phyloP scores from a whole-genome alignment of 2,888 invertebrate genomes.

The Andrena dorsata region DNA sequence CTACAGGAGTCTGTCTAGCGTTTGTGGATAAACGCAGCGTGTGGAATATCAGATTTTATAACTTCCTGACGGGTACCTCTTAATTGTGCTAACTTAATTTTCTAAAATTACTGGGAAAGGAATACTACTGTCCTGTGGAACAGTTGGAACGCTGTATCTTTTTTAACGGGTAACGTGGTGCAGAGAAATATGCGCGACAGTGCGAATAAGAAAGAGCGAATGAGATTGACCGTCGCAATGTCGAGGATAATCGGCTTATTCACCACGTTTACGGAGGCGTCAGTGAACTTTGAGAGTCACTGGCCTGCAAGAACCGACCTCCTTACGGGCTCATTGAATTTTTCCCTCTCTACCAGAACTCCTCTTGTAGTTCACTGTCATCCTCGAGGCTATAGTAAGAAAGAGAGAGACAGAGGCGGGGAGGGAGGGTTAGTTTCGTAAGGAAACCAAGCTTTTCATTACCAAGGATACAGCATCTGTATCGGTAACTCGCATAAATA shows the following conservation, averaged over 20 bases:
- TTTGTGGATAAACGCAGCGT: background rate
- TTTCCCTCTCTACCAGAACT: conserved; percentile 72
- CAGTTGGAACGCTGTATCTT: background rate
- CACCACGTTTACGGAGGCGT: conserved; percentile 65
- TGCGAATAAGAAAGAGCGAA: conserved; percentile 25
- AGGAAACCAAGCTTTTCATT: conserved; percentile 59
- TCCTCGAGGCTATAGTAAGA: conserved; percentile 43
- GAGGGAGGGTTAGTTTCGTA: conserved; percentile 44
- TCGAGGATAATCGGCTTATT: conserved; percentile 62
- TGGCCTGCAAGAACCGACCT: conserved; percentile 72
- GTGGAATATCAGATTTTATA: background rate
- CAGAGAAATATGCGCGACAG: background rate
- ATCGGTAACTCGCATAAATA: conserved; percentile 45
- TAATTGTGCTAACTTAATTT: too few species aligned
- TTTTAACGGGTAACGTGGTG: conserved; percentile 6
- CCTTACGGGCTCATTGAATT: conserved; percentile 76
- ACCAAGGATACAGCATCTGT: conserved; percentile 55
- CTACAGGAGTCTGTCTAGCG: background rate
- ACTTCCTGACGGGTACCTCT: background rate
- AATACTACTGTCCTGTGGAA: too few species aligned
- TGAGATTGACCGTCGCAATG: conserved; percentile 39
- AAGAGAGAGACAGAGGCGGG: background rate
- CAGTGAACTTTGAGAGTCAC: conserved; percentile 76
- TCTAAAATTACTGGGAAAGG: too few species aligned
- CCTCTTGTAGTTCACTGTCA: conserved; percentile 74